Evolutionary conservation across 2,113 vertebrate species (phyloP), one percentile per base, ranked within the genome.

Genomic region (Corapipo altera): DNA sequence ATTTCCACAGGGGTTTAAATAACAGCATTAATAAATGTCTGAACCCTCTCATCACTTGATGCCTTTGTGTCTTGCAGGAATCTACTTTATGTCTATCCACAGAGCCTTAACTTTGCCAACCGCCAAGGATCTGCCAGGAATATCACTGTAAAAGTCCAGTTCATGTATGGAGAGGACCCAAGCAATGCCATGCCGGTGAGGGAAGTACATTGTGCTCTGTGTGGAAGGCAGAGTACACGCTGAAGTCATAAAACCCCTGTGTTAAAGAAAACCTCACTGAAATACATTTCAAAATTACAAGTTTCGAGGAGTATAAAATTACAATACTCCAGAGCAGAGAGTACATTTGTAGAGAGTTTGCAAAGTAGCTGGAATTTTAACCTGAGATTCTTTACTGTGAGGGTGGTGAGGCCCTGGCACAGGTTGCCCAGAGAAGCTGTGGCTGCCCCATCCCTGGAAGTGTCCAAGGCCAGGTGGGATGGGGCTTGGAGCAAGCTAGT

Each of bases 61-160:
- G 79, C 86, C 71, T 89, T 65, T 91, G 70, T 96, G 12, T 93
- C 95, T 97, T 96, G 93, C 97, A 99, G 99, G 98, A 99, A 99
- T 96, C 98, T 99, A 91, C 98, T 99, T 33, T 99, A 99, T 51
- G 98, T 99, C 69, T 99, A 99, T 92, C 99, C 99, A 59, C 99
- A 99, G 97, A 99, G 99, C 97, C 99, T 99, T 92, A 99, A 99
- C 97, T 99, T 99, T 13, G 99, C 99, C 85, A 99, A 99, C 96
- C 99, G 99, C 10, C 99, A 99, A 96, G 99, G 99, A 51, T 99
- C 99, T 55, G 99, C 99, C 59, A 98, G 99, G 93, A 99, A 99
- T 57, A 99, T 99, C 97, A 99, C 99, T 14, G 99, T 99, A 44
- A 99, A 99, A 98, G 99, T 99, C 84, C 99, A 99, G 97, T 99